Evolutionary conservation across 1,140 invertebrate species (phyloP).

Genomic region (Melitaea cinxia): DNA sequence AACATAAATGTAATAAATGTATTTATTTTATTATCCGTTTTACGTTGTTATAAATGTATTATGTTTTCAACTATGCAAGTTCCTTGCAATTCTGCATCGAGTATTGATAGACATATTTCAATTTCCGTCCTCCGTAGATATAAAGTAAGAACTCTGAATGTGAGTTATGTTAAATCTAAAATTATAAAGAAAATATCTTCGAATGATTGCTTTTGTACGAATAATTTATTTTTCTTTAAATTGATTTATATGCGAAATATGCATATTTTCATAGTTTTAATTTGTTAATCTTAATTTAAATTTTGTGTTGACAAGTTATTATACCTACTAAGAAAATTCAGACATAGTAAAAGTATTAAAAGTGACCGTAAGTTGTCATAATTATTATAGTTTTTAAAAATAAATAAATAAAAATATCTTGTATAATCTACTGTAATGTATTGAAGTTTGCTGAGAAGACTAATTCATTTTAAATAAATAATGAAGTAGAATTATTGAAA

Average conservation of each 20-base stretch:
- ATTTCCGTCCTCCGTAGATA: conserved; percentile 34
- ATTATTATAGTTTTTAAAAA: too few relatives aligned
- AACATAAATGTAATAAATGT: too few relatives aligned
- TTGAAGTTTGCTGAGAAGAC: too few relatives aligned
- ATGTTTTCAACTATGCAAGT: conserved; percentile 17
- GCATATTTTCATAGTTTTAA: background rate
- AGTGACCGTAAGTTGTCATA: too few relatives aligned
- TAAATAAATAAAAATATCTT: too few relatives aligned
- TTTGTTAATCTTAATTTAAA: background rate
- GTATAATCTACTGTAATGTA: too few relatives aligned
- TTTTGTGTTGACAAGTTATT: too few relatives aligned
- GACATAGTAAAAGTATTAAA: too few relatives aligned
- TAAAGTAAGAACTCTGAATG: conserved; percentile 16
- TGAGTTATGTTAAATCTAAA: conserved; percentile 13
- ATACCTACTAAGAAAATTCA: too few relatives aligned
- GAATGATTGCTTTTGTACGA: background rate
- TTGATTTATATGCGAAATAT: background rate
- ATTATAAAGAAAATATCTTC: background rate
- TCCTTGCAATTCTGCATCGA: conserved; percentile 30
- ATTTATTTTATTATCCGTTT: conserved; percentile 19
- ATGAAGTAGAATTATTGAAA: too few relatives aligned
- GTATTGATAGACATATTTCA: conserved; percentile 37
- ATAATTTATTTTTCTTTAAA: background rate
- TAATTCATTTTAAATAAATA: too few relatives aligned
- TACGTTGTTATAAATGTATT: conserved; percentile 12